Percentiles rank a stretch among this genome's conserved stretches.
phyloP scores from a whole-genome alignment of 1,140 invertebrate genomes.

The Eulimnadia texana region DNA sequence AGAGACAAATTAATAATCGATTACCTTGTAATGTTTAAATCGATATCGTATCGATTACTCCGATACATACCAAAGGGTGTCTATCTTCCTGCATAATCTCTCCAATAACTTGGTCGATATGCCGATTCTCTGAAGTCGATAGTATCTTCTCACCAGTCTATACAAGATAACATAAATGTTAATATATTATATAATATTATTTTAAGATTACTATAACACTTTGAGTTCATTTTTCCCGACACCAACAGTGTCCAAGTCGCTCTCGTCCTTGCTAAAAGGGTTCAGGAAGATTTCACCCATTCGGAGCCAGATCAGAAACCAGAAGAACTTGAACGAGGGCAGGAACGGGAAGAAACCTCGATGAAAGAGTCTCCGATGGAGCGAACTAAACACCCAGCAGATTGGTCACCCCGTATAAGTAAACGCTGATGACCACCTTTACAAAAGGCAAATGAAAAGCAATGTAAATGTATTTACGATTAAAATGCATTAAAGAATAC shows the following conservation, averaged over 20 bases:
- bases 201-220: too few relatives aligned
- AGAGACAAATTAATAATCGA: too few relatives aligned
- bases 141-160: too few relatives aligned
- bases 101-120: too few relatives aligned
- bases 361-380: neutral
- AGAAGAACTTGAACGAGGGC: neutral
- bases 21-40: too few relatives aligned
- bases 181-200: too few relatives aligned
- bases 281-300: neutral
- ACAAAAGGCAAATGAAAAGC: neutral
- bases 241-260: neutral
- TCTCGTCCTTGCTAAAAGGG: neutral
- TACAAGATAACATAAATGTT: too few relatives aligned
- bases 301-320: neutral
- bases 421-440: neutral
- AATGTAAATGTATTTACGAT: neutral
- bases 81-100: too few relatives aligned
- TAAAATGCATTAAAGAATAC: neutral
- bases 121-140: too few relatives aligned
- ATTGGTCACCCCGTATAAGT: neutral
- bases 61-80: too few relatives aligned
- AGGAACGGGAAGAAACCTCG: neutral
- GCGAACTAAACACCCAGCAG: neutral
- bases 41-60: too few relatives aligned
- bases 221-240: too few relatives aligned